Percentiles rank a stretch among this genome's conserved stretches.
phyloP scores from a whole-genome alignment of 2,888 invertebrate species.

The Nasonia oneida region DNA sequence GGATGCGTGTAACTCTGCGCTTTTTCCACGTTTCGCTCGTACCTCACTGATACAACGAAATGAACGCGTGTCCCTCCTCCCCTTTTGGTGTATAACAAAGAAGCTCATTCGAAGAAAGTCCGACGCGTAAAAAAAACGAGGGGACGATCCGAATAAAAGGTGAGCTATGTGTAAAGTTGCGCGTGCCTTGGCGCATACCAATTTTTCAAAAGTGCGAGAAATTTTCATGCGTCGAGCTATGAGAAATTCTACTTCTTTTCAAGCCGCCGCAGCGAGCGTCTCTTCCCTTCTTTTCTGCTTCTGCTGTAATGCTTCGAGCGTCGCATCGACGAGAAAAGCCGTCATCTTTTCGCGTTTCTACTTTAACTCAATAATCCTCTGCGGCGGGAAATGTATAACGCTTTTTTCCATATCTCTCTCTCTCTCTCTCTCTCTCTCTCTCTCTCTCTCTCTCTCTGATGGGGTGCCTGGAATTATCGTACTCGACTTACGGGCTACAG shows the following conservation, averaged over 20 bases:
- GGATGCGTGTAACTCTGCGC: background rate
- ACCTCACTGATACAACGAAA: background rate
- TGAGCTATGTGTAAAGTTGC: conserved; percentile 43
- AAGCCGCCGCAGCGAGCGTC: background rate
- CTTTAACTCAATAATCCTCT: background rate
- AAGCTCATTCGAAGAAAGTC: background rate
- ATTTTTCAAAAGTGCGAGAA: conserved; percentile 44
- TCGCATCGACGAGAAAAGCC: background rate
- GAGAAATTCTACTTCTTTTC: conserved; percentile 46
- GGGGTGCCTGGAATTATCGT: background rate
- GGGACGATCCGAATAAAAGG: conserved; percentile 33
- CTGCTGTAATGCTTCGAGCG: background rate
- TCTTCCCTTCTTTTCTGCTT: background rate
- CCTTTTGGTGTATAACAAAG: background rate
- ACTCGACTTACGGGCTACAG: background rate
- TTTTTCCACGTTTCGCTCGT: background rate
- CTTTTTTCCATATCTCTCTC: background rate
- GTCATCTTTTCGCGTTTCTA: background rate
- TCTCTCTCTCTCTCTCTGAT: background rate
- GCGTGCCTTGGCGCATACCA: conserved; percentile 41
- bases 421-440: too few relatives aligned
- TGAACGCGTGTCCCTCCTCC: background rate
- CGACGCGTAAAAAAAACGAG: background rate
- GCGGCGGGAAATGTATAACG: background rate
- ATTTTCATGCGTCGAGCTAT: conserved; percentile 52